These are phyloP conservation scores for Crioceris asparagi DNA, from an alignment of 2,888 invertebrate species.

Conservation along the genomic window DNA sequence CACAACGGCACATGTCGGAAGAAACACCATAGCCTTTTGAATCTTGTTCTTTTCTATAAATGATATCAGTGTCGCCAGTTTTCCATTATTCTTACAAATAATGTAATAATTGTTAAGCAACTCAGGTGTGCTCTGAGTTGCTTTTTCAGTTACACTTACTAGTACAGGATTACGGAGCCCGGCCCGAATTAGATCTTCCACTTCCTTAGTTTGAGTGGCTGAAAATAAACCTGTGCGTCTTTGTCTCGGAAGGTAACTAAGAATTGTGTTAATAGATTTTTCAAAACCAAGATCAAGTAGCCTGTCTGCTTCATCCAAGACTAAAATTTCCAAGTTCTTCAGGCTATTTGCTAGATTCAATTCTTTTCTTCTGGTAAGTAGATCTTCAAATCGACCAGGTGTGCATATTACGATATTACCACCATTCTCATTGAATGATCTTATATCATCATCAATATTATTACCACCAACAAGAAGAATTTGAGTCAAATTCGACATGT, in stretches of 20 bases:
- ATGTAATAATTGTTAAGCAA: constrained; percentile 70
- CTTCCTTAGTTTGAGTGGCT: constrained; percentile 93
- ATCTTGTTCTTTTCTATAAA: constrained; percentile 56
- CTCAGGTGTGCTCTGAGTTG: constrained; percentile 59
- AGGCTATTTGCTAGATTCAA: constrained; percentile 51
- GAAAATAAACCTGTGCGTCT: constrained; percentile 96
- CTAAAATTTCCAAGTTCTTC: constrained; percentile 63
- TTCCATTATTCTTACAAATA: constrained; percentile 66
- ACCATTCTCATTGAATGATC: constrained; percentile 53
- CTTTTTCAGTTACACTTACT: constrained; percentile 82
- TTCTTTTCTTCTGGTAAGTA: constrained; percentile 60
- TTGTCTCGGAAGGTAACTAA: constrained; percentile 84
- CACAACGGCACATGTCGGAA: constrained; percentile 93
- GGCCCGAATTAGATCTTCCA: constrained; percentile 82
- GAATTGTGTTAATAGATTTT: constrained; percentile 71
- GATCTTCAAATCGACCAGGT: constrained; percentile 85
- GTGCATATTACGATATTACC: constrained; percentile 88
- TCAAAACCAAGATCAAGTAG: constrained; percentile 89
- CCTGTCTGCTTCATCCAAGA: constrained; percentile 95
- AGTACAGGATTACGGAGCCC: constrained; percentile 89
- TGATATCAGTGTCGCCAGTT: constrained; percentile 65
- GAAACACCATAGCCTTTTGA: constrained; percentile 73
- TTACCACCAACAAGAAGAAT: constrained; percentile 74
- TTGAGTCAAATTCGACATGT: constrained; percentile 42
- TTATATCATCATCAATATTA: constrained; percentile 64